Evolutionary conservation across 2,113 vertebrate genomes (phyloP), one percentile per base, ranked within the genome.

Genomic region (Bostrychus sinensis): DNA sequence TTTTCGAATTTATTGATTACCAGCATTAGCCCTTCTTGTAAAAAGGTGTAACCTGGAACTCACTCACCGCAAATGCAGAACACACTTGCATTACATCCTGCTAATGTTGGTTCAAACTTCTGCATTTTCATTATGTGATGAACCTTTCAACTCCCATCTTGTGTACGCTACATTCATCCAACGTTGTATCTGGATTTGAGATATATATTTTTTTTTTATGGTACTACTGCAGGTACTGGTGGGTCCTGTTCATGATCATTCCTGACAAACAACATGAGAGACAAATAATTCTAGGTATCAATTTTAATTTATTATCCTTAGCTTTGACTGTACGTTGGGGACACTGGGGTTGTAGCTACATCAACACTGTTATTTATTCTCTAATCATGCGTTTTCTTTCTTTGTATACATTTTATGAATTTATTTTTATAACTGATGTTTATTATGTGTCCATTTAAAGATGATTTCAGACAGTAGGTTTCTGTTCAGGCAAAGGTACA

Each of bases 261-360:
- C 61, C 62, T 6, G 1, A 69, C 7, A 36, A 72, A 62, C 25
- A 50, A 50, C 17, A 42, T 62, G 20, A 85, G 46, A 55, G 58
- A 59, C 76, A 63, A 75, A 75, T 67, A 37, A 57, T 75, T 78
- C 75, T 78, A 82, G 43, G 77, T 78, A 77, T 77, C 46, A 58
- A 65, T 82, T 70, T 77, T 91, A 82, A 89, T 88, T 91, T 88
- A 91, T 91, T 89, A 68, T 42, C 69, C 81, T 51, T 66, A 56
- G 72, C 58, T 68, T 76, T 79, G 82, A 74, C 78, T 78, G 75
- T 80, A 85, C 66, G 59, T 81, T 82, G 72, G 72, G 72, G n/a
- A 86, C 84, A 85, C 84, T 87, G 85, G 83, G 81, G 88, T 91
- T 88, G 86, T 88, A 88, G 88, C 81, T 73, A 80, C 74, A 54